phyloP scores from a whole-genome alignment of 2,113 vertebrate genomes.

The Megalops atlanticus region DNA sequence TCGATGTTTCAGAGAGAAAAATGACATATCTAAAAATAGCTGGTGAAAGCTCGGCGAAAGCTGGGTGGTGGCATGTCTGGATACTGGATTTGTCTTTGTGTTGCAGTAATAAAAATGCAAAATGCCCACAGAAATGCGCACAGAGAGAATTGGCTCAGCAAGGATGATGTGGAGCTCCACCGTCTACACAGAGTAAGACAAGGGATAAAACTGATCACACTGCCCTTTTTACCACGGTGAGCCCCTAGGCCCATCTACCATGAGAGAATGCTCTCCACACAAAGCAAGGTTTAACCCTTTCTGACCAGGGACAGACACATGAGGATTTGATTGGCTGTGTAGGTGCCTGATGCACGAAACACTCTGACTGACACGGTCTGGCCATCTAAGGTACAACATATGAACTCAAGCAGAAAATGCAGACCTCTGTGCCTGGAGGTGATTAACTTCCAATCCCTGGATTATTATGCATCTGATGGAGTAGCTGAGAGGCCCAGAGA shows the following conservation, averaged over 20 bases:
- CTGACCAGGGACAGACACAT: not conserved
- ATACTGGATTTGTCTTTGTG: not conserved
- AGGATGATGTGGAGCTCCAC: not conserved
- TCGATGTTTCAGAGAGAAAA: slow-evolving; percentile 5
- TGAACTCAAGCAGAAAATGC: not conserved
- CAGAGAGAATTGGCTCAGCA: not conserved
- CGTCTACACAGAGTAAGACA: not conserved
- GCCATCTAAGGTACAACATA: not conserved
- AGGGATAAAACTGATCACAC: not conserved
- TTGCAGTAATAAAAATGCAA: not conserved
- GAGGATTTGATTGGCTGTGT: not conserved
- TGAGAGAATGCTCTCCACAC: not conserved
- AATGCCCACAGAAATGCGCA: not conserved
- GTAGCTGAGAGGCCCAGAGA: slow-evolving; percentile 33
- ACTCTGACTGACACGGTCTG: not conserved
- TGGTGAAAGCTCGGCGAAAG: not conserved
- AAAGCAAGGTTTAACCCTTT: not conserved
- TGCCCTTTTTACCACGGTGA: not conserved
- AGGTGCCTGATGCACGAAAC: not conserved
- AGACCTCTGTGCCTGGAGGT: not conserved
- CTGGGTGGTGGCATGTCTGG: too few relatives aligned
- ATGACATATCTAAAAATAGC: not conserved
- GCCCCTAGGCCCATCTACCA: not conserved
- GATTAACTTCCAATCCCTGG: not conserved
- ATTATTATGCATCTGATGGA: not conserved